Conservation (phyloP, 2,888 invertebrate species). For the Aelia acuminata region DNA sequence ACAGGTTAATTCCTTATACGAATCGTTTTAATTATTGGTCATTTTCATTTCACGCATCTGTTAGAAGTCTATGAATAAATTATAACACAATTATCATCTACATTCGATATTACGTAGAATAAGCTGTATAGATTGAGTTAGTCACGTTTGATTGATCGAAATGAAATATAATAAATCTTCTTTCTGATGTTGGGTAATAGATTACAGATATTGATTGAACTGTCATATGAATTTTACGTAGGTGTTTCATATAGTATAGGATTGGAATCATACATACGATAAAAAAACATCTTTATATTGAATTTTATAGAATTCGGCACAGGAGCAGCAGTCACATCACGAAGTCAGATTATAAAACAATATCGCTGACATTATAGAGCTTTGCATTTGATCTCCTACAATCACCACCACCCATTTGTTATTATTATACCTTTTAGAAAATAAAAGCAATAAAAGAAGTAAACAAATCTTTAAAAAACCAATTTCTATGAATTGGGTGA, state of each 20-base stretch:
- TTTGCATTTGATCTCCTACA: no score
- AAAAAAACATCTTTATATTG: background rate
- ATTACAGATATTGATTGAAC: background rate
- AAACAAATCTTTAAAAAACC: no score
- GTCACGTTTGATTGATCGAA: background rate
- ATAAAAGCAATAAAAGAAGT: no score
- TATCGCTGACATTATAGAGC: background rate
- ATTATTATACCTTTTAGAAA: no score
- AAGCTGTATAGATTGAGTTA: background rate
- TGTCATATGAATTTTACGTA: background rate
- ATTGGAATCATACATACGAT: background rate
- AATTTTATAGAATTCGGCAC: background rate
- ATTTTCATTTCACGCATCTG: no score
- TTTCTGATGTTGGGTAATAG: background rate
- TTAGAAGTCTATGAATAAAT: background rate
- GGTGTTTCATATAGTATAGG: background rate
- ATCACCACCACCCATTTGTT: no score
- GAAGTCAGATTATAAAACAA: no score
- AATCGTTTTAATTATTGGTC: no score
- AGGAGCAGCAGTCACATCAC: no score
- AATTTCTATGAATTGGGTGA: no score
- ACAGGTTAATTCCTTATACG: no score
- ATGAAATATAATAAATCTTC: background rate
- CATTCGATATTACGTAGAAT: background rate
- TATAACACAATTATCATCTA: background rate